Percentiles rank a stretch among this genome's conserved stretches.
phyloP scores from a whole-genome alignment of 2,113 vertebrate species.

The Lota lota region DNA sequence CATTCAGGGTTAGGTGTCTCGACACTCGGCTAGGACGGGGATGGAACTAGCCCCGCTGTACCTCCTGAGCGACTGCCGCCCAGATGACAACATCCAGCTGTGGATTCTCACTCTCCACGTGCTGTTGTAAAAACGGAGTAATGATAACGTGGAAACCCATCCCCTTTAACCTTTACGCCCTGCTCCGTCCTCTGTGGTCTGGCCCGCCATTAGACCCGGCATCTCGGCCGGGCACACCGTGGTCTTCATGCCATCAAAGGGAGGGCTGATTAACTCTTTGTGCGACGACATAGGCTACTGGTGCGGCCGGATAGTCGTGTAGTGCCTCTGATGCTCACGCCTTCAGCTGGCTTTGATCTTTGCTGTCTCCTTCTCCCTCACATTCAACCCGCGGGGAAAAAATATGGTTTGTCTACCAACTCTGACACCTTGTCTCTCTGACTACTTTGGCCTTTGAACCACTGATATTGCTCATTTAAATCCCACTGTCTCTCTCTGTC shows the following conservation, averaged over 20 bases:
- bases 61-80: too few relatives aligned
- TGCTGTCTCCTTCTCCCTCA: constrained; percentile 28
- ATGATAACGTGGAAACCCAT: too few relatives aligned
- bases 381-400: neutral
- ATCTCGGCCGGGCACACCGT: constrained; percentile 32
- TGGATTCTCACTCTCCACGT: too few relatives aligned
- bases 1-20: too few relatives aligned
- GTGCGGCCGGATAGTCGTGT: constrained; percentile 42
- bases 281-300: constrained; percentile 42
- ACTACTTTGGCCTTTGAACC: neutral
- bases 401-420: neutral
- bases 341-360: constrained; percentile 57
- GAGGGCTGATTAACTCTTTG: constrained; percentile 34
- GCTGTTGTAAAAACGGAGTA: too few relatives aligned
- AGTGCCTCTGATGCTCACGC: constrained; percentile 45
- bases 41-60: too few relatives aligned
- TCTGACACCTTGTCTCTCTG: neutral
- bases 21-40: too few relatives aligned
- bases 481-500: too few relatives aligned
- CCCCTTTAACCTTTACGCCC: neutral
- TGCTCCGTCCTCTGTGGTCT: neutral
- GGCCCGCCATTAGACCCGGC: constrained; percentile 30
- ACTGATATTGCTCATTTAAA: neutral
- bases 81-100: too few relatives aligned
- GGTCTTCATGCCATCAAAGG: constrained; percentile 58